Base-by-base conservation (phyloP, 2,113 vertebrate genomes). In the Cyrtonyx montezumae region DNA sequence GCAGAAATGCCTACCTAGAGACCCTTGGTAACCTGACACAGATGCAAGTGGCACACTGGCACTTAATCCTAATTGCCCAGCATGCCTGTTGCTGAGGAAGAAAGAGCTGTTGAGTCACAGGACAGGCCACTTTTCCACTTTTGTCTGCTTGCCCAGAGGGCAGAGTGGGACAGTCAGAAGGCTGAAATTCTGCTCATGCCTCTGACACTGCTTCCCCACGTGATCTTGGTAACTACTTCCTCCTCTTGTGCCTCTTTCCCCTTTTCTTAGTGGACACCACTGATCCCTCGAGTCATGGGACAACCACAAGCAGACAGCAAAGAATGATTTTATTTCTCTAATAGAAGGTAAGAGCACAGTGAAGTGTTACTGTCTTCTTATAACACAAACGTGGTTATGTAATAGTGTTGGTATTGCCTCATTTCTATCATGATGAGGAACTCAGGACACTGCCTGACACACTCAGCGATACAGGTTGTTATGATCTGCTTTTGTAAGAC, bases 331-430 rank as follows among this genome's bases (percentile, higher is more conserved):
- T 45, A 30, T 49, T 86, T 71, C 66, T 53, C 82, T 51, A 79
- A 69, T 65, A 68, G 70, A 93, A 96, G 79, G 71, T 49, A 80
- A 83, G 62, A 84, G 67, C 76, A 88, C 51, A 51, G 67, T 19
- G 3, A 87, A 93, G 45, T 78, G 69, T 63, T 76, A 69, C 77
- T 96, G 89, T 88, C 86, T 79, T 84, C 69, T 70, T 40, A 85
- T 49, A 96, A 88, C 49, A 91, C 63, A 51, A 11, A 76, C 93
- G 84, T 26, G 23, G 86, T 93, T 96, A 90, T 62, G 48, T 70
- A 88, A 95, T 84, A 75, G 56, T 42, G 59, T 84, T 84, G 91
- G 95, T 62, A 88, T 94, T 89, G 94, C 91, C 97, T 97, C 49
- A 94, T 71, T 97, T 96, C 82, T 84, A 80, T 89, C 87, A 91